Base-by-base conservation (phyloP, 2,888 invertebrate genomes). In the Allacma fusca region DNA sequence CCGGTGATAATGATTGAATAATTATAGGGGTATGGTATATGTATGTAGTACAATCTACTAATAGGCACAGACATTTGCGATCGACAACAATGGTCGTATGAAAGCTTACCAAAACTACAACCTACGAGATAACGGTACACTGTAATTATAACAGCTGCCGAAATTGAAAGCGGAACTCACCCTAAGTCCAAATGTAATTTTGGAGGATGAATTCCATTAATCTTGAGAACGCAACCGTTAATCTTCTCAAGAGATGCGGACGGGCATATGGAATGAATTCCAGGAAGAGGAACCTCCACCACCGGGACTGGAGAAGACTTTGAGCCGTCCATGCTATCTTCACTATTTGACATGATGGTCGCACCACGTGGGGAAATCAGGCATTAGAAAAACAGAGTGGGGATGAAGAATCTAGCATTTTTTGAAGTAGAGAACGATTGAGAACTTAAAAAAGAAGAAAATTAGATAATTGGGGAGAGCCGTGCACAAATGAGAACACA, bases 241-340 rank as follows among this genome's bases (percentile, higher is more conserved):
- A 40, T 24, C 71, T 67, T 72, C 75, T 73, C 80, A 59, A 77
- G 79, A 50, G 77, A 77, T 70, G 80, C 70, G 23, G 75, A 29
- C 28, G 69, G 57, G 19, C 29, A 34, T 40, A 28, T 62, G 62
- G 81, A 81, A 78, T 83, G 83, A 26, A 83, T 79, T 76, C 79
- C 80, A 43, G 83, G 83, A 13, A 83, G 74, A 40, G 81, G 78
- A 76, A 81, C 74, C 69, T 81, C 81, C 74, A 77, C 79, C 24
- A 76, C 59, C 7, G 76, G 76, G 5, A 78, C 40, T 19, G 79
- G 78, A 72, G 79, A 79, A 62, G 75, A 67, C 67, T 76, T 80
- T 74, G 78, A 44, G 19, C 69, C 75, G 21, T 81, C 81, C 80
- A 80, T 50, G n/a, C 5, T 50, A n/a, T 50, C 50, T 50, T 50